phyloP scores from a whole-genome alignment of 2,113 vertebrate species.

The Rutilus rutilus region DNA sequence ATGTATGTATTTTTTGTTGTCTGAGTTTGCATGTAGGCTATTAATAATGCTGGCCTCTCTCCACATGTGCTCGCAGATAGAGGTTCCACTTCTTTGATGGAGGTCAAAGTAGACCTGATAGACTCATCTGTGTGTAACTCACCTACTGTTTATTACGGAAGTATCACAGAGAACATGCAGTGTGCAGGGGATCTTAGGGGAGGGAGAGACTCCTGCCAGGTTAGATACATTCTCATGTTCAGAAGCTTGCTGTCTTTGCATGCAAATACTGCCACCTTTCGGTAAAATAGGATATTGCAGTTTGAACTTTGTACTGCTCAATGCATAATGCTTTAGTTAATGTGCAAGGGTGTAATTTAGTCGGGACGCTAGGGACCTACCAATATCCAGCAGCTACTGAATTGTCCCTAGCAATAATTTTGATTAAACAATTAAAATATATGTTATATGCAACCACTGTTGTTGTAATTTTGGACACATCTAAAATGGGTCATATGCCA shows the following conservation, averaged over 20 bases:
- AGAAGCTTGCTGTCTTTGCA: background rate
- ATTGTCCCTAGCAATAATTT: no score
- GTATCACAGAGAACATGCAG: conserved; percentile 80
- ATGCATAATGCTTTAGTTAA: no score
- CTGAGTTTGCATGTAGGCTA: background rate
- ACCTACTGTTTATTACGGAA: conserved; percentile 72
- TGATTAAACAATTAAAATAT: no score
- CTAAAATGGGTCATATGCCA: no score
- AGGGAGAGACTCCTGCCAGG: conserved; percentile 84
- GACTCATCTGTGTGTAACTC: conserved; percentile 79
- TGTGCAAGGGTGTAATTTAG: no score
- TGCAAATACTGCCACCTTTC: conserved; percentile 13
- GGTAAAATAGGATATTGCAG: background rate
- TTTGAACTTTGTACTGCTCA: background rate
- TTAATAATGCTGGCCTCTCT: background rate
- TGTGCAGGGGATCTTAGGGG: conserved; percentile 82
- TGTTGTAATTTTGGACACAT: no score
- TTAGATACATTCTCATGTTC: conserved; percentile 52
- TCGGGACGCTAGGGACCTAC: no score
- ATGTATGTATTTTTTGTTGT: conserved; percentile 11
- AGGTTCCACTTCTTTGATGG: conserved; percentile 59
- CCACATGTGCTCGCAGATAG: conserved; percentile 17
- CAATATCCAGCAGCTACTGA: no score
- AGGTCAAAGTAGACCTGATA: conserved; percentile 74
- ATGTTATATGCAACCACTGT: no score